Evolutionary conservation across 2,888 invertebrate species (phyloP), one percentile per base, ranked within the genome.

Genomic region (Psococerastis gibbosa): DNA sequence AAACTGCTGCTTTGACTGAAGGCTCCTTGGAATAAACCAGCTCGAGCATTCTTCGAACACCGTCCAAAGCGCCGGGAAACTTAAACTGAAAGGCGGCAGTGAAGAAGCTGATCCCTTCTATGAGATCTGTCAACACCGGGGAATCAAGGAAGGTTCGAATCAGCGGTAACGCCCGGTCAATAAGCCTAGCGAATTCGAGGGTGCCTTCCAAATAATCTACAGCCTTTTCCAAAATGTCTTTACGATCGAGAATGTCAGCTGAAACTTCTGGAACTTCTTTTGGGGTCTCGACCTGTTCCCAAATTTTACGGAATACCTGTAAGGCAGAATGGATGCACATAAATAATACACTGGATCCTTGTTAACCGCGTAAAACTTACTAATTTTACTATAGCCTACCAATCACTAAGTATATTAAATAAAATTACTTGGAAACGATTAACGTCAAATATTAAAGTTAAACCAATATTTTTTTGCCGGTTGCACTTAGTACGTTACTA

Each of bases 71-170:
- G 42, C 75, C 75, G 47, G 75, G 71, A n/a, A 87, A 72, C 43
- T 78, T 75, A 55, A 85, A 85, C 49, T 79, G 71, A 54, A 74
- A 77, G 1, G 83, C 82, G 0, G 78, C 73, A 0, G 83, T 81
- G 52, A 94, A 81, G 57, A 92, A 87, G 46, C 84, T 78, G 20
- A 94, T 80, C 0, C 92, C 82, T 59, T 92, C 94, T 43, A 78
- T 71, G 11, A 88, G 81, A 58, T 92, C 92, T 0, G 79, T 71
- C 3, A 77, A 70, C 16, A 42, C 38, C 6, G 44, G 32, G 2
- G 49, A 49, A 31, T 45, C 35, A n/a, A 49, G 43, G 22, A 49
- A 15, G 22, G 35, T 35, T 8, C 41, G 34, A 16, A 48, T 45
- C 3, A 48, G 22, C 2, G 45, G 45, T 11, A 48, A 15, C 1